These are phyloP conservation scores for Lepidurus packardi DNA, from an alignment of 1,140 invertebrate genomes.

Conservation along the genomic window DNA sequence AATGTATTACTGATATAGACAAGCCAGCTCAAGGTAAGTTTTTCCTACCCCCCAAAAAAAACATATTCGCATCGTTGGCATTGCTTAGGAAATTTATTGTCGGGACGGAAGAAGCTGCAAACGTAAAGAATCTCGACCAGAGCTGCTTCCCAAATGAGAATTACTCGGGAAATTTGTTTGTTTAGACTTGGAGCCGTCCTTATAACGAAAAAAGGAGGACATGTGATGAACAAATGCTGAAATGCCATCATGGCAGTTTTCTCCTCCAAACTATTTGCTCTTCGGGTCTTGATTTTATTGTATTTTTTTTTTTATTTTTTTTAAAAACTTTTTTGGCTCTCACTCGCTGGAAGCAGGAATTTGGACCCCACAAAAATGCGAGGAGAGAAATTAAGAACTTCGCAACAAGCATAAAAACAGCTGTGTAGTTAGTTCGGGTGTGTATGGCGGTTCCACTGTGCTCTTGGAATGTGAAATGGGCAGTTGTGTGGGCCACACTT, in stretches of 20 bases:
- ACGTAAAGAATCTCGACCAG: background rate
- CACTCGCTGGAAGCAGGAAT: too few relatives aligned
- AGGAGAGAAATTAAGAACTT: background rate
- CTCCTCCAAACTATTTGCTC: background rate
- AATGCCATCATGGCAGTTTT: constrained; percentile 15
- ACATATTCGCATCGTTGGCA: background rate
- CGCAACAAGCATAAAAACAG: background rate
- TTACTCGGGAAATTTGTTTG: background rate
- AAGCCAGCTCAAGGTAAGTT: background rate
- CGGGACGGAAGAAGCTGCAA: background rate
- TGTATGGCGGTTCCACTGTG: background rate
- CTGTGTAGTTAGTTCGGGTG: background rate
- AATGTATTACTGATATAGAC: background rate
- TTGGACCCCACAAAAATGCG: background rate
- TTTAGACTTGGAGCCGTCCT: background rate
- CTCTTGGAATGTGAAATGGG: background rate
- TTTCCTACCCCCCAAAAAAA: background rate
- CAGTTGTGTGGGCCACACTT: background rate
- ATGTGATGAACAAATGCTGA: background rate
- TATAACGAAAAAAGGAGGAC: background rate
- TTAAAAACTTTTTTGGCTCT: too few relatives aligned
- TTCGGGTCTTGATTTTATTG: too few relatives aligned
- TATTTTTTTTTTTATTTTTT: too few relatives aligned
- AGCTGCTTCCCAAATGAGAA: background rate
- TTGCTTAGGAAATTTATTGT: background rate